Evolutionary conservation across 1,140 invertebrate species (phyloP).

Genomic region (Heliconius hewitsoni): DNA sequence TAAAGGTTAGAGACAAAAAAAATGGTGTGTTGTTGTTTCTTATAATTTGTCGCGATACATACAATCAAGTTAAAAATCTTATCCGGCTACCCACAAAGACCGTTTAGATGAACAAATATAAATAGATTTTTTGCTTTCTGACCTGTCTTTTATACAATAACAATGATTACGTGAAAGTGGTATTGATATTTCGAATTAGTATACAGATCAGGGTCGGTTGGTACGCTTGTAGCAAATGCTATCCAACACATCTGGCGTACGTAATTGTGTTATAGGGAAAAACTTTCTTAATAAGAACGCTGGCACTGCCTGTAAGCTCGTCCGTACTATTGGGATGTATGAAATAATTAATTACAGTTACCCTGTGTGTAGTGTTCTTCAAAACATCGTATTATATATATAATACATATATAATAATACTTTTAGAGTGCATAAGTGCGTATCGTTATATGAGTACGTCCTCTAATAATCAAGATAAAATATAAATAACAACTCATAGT

Average conservation of each 20-base stretch:
- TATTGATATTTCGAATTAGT: slow-evolving; percentile 32
- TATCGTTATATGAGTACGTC: not conserved
- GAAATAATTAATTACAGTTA: slow-evolving; percentile 1
- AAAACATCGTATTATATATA: not conserved
- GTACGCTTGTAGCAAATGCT: slow-evolving; percentile 57
- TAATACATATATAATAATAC: not conserved
- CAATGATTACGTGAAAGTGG: slow-evolving; percentile 12
- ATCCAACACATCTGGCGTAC: slow-evolving; percentile 74
- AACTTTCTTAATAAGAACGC: slow-evolving; percentile 74
- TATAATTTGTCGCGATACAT: too few species aligned
- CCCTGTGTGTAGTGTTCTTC: not conserved
- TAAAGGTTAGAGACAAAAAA: too few species aligned
- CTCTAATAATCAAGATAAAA: not conserved
- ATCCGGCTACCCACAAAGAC: too few species aligned
- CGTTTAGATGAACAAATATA: too few species aligned
- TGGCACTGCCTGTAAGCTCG: not conserved
- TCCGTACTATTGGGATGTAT: not conserved
- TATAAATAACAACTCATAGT: not conserved
- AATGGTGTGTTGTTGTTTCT: too few species aligned
- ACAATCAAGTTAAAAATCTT: too few species aligned
- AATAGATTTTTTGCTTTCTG: not conserved
- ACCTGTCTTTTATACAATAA: not conserved
- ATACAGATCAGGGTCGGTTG: slow-evolving; percentile 43
- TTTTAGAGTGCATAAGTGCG: not conserved
- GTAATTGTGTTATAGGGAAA: slow-evolving; percentile 78